A percentile compares a stretch with the other conserved stretches of the same genome.
Conservation (phyloP, 2,888 invertebrate genomes). For the Smittia aterrima region DNA sequence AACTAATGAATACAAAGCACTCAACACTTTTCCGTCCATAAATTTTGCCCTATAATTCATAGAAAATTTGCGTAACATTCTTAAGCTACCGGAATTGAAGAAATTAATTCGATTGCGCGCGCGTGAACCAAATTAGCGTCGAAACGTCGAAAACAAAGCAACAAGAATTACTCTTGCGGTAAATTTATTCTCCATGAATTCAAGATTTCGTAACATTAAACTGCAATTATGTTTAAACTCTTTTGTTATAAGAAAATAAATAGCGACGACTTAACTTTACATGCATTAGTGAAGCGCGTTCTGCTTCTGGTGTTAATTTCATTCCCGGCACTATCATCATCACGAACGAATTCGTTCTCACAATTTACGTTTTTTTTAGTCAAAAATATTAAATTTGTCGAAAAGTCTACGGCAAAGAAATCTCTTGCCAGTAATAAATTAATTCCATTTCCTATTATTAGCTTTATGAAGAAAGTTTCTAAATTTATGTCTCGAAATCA, state of each 20-base stretch:
- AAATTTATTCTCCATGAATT: background rate
- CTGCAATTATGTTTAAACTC: background rate
- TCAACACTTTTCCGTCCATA: background rate
- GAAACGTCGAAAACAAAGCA: background rate
- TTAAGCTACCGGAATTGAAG: background rate
- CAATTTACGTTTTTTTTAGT: background rate
- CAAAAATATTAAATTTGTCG: background rate
- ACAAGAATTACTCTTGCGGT: background rate
- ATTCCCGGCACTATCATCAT: background rate
- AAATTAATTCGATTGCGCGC: conserved; percentile 1
- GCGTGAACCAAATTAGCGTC: background rate
- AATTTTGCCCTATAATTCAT: background rate
- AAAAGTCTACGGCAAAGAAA: background rate
- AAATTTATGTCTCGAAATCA: background rate
- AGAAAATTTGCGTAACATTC: background rate
- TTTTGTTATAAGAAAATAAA: background rate
- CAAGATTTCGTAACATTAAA: background rate
- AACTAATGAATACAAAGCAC: background rate
- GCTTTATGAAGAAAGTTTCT: background rate
- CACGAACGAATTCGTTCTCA: background rate
- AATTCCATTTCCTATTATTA: background rate
- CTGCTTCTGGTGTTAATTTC: background rate
- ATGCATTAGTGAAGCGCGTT: background rate
- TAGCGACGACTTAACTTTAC: background rate
- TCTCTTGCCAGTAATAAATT: background rate